These are phyloP conservation scores for Odontamblyopus lacepedii DNA, from an alignment of 2,797 vertebrate species.

Conservation along the genomic window DNA sequence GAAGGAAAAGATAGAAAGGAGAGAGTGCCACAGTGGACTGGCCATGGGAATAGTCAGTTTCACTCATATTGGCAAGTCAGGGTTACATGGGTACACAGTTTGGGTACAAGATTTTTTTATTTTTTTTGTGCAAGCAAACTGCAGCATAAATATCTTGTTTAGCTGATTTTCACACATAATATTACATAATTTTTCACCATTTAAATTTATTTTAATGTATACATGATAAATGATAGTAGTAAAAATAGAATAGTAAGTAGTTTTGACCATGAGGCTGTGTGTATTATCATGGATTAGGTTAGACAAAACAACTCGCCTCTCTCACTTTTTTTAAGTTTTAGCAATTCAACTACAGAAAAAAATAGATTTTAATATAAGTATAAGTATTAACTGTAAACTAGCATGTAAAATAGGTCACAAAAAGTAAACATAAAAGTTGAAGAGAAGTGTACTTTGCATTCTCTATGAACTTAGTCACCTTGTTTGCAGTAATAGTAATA, in stretches of 20 bases:
- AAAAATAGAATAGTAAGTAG: too few relatives aligned
- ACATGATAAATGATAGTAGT: too few relatives aligned
- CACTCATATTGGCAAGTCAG: constrained; percentile 54
- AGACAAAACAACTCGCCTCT: too few relatives aligned
- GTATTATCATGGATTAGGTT: too few relatives aligned
- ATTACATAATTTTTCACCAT: too few relatives aligned
- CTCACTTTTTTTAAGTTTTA: too few relatives aligned
- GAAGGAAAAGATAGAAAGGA: constrained; percentile 19
- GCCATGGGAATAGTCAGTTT: constrained; percentile 54
- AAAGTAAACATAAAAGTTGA: background rate
- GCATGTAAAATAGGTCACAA: background rate
- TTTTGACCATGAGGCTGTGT: too few relatives aligned
- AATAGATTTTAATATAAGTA: too few relatives aligned
- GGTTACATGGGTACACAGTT: background rate
- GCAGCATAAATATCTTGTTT: background rate
- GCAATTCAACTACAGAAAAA: too few relatives aligned
- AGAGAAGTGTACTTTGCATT: background rate
- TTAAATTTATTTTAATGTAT: background rate
- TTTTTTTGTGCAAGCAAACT: background rate
- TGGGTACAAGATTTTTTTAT: background rate
- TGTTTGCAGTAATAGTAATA: background rate
- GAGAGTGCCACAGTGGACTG: constrained; percentile 48
- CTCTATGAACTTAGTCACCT: too few relatives aligned
- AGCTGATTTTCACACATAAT: background rate
- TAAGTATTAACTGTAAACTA: background rate